phyloP scores from a whole-genome alignment of 2,888 invertebrate species.

The Lypha dubia region DNA sequence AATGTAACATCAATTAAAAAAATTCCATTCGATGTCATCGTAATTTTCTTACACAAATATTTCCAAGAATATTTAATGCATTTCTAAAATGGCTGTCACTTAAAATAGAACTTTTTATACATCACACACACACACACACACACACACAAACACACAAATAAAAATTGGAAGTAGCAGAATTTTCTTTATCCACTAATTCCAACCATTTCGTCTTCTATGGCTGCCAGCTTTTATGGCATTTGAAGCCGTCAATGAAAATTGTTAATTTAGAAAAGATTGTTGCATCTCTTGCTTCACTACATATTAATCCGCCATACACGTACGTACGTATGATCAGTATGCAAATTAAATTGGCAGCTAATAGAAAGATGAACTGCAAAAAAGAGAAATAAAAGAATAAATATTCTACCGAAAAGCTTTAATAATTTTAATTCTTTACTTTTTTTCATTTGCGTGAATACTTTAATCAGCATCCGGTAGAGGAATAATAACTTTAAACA shows the following conservation, averaged over 20 bases:
- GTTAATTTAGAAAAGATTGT: constrained; percentile 54
- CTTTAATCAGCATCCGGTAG: constrained; percentile 12
- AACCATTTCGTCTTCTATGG: constrained; percentile 10
- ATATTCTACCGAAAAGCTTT: constrained; percentile 1
- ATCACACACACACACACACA: constrained; percentile 14
- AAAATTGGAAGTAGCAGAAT: background rate
- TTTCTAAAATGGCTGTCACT: constrained; percentile 72
- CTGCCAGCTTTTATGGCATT: constrained; percentile 43
- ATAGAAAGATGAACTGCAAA: background rate
- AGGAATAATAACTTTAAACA: background rate
- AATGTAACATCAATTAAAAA: constrained; percentile 73
- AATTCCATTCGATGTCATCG: constrained; percentile 71
- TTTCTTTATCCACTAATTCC: constrained; percentile 41
- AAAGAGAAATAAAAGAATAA: too few species aligned
- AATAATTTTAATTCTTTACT: too few species aligned
- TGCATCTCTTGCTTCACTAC: background rate
- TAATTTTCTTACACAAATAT: constrained; percentile 41
- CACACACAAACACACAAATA: background rate
- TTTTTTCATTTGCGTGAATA: background rate
- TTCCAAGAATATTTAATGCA: constrained; percentile 71
- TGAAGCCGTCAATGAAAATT: constrained; percentile 57
- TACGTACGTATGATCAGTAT: constrained; percentile 28
- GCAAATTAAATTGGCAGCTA: constrained; percentile 52
- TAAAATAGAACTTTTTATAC: constrained; percentile 49
- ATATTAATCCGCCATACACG: background rate